These are phyloP conservation scores for Sciurus carolinensis DNA, from an alignment of 2,797 vertebrate genomes.

Conservation along the genomic window DNA sequence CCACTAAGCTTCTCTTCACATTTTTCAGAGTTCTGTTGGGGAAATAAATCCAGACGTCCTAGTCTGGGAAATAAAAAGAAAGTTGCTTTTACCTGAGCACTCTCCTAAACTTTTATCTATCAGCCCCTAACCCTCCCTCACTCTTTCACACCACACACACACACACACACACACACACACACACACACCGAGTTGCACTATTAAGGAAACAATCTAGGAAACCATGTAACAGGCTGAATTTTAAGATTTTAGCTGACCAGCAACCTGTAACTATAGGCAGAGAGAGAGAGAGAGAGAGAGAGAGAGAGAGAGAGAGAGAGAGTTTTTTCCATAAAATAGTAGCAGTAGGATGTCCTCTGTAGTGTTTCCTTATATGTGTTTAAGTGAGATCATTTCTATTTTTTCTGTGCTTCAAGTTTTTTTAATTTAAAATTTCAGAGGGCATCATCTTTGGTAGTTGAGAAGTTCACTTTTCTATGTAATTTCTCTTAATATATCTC, in stretches of 20 bases:
- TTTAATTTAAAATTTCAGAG: constrained; percentile 14
- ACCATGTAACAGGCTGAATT: neutral
- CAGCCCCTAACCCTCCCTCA: too few species aligned
- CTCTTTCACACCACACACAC: neutral
- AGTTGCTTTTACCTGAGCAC: constrained; percentile 1
- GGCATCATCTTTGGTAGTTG: neutral
- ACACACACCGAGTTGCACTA: neutral
- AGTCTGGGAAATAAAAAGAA: constrained; percentile 6
- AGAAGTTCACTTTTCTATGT: constrained; percentile 48
- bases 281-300: neutral
- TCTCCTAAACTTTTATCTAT: neutral
- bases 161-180: neutral
- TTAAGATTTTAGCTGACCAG: neutral
- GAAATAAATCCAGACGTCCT: constrained; percentile 54
- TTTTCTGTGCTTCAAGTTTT: neutral
- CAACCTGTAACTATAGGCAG: neutral
- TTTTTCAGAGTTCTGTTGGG: constrained; percentile 46
- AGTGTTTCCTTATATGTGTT: constrained; percentile 25
- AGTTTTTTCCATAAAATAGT: neutral
- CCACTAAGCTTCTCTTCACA: neutral
- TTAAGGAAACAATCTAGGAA: constrained; percentile 59
- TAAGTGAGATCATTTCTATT: constrained; percentile 47
- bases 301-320: too few species aligned
- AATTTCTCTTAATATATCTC: constrained; percentile 22
- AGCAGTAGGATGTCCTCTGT: neutral